Conservation (phyloP, 2,888 invertebrate genomes). For the Elegia similella region DNA sequence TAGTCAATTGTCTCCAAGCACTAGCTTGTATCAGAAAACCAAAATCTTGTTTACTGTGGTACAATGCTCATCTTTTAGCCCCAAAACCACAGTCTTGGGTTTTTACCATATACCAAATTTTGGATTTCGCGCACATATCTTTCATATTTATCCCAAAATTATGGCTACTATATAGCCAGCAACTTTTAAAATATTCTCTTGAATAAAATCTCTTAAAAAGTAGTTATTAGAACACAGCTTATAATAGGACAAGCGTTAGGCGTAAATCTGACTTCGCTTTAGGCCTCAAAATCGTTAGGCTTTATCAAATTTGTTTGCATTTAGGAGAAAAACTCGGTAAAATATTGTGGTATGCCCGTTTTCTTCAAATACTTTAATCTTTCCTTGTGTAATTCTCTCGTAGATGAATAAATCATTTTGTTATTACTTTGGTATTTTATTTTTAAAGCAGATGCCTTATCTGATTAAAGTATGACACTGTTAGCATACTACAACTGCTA, state of each 20-base stretch:
- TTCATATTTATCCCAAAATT: neutral
- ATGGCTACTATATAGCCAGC: neutral
- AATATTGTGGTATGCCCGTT: neutral
- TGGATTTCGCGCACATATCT: no score
- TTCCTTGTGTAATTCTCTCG: constrained; percentile 11
- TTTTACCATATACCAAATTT: no score
- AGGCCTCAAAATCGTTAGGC: neutral
- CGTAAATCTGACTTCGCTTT: neutral
- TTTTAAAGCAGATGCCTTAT: no score
- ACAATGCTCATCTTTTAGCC: no score
- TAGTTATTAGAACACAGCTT: constrained; percentile 1
- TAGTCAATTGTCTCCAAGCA: no score
- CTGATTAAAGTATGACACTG: no score
- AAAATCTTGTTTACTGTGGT: no score
- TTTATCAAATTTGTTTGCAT: constrained; percentile 12
- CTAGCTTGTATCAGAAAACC: no score
- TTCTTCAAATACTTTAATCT: constrained; percentile 6
- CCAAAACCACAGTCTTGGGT: no score
- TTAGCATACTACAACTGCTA: no score
- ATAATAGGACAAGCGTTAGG: neutral
- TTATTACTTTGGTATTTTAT: constrained; percentile 1
- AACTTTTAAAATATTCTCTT: neutral
- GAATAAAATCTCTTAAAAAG: neutral
- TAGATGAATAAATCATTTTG: constrained; percentile 14
- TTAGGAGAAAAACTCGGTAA: neutral